phyloP scores from a whole-genome alignment of 2,113 vertebrate genomes.

The Plotosus lineatus region DNA sequence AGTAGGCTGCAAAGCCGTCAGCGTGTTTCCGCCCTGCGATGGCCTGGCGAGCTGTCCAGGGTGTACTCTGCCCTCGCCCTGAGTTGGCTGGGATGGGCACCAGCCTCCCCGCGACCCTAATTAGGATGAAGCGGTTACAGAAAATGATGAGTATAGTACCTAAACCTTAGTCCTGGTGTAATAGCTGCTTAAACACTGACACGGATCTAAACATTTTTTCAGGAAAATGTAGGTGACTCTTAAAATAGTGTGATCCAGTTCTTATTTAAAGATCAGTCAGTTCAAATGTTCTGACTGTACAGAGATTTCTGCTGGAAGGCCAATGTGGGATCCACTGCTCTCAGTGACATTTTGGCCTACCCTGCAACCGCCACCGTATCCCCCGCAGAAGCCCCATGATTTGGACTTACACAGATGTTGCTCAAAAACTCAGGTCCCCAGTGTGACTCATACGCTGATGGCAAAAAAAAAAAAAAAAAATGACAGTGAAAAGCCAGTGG shows the following conservation, averaged over 20 bases:
- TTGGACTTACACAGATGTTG: background rate
- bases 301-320: background rate
- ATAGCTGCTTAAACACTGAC: background rate
- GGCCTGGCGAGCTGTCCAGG: no score
- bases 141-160: background rate
- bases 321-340: background rate
- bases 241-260: constrained; percentile 19
- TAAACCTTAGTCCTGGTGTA: background rate
- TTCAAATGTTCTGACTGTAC: background rate
- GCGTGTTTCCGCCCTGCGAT: no score
- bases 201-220: no score
- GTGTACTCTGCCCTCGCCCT: no score
- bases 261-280: constrained; percentile 5
- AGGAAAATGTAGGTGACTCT: constrained; percentile 9
- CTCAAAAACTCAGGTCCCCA: background rate
- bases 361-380: no score
- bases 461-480: no score
- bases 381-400: background rate
- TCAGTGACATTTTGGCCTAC: background rate
- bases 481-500: background rate
- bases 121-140: no score
- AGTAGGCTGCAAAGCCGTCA: no score
- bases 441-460: background rate
- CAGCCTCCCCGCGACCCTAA: no score
- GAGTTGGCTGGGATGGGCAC: no score